Evolutionary conservation across 2,113 vertebrate genomes (phyloP).

Genomic region (Hiodon alosoides): DNA sequence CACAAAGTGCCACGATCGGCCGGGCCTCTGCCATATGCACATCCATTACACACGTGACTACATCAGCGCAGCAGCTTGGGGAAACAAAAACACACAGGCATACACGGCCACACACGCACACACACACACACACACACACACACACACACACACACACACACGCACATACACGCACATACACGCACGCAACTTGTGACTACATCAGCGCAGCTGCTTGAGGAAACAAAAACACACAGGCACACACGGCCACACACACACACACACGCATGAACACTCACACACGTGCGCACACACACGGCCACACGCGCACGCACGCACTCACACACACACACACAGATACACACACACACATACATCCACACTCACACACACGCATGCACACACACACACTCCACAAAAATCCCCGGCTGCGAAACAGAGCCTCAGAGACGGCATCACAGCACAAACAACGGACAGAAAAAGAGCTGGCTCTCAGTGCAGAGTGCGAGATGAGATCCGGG

Average conservation of each 20-base stretch:
- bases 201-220: constrained; percentile 25
- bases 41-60: constrained; percentile 2
- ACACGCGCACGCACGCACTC: not conserved
- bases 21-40: constrained; percentile 41
- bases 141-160: constrained; percentile 14
- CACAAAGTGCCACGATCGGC: not conserved
- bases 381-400: no score
- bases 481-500: no score
- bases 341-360: constrained; percentile 3
- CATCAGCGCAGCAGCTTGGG: constrained; percentile 23
- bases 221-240: not conserved
- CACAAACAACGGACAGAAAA: not conserved
- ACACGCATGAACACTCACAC: constrained; percentile 6
- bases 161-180: not conserved
- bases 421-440: not conserved
- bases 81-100: not conserved
- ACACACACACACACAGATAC: not conserved
- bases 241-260: not conserved
- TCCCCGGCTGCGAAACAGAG: no score
- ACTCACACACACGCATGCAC: constrained; percentile 7
- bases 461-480: not conserved
- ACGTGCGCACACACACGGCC: not conserved
- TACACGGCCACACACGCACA: not conserved
- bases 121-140: constrained; percentile 19
- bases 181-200: not conserved